phyloP scores from a whole-genome alignment of 35 echinoderm and acorn worm genomes.

The Patiria miniata region DNA sequence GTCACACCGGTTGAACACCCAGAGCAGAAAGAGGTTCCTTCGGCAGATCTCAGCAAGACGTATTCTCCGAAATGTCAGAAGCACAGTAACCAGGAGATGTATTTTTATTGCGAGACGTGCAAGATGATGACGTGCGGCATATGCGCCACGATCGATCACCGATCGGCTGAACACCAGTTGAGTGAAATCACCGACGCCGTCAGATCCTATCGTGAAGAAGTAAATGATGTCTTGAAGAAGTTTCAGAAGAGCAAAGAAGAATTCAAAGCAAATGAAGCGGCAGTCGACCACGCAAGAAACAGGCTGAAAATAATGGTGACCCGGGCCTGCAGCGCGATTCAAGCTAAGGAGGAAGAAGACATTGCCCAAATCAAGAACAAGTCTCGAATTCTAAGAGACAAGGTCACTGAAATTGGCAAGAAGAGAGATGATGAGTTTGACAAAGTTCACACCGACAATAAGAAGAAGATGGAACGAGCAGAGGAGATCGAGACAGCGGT shows the following conservation, averaged over 20 bases:
- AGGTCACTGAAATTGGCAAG: too few species aligned
- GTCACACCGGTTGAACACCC: too few species aligned
- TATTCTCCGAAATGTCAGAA: too few species aligned
- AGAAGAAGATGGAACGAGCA: neutral
- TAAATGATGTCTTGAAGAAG: constrained; percentile 2
- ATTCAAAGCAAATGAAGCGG: neutral
- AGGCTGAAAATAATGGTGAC: too few species aligned
- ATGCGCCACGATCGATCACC: neutral
- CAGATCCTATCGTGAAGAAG: neutral
- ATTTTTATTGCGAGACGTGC: neutral
- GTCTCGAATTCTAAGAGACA: neutral
- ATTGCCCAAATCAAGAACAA: neutral
- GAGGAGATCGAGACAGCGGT: neutral
- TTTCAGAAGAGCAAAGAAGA: too few species aligned
- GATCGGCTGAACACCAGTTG: too few species aligned
- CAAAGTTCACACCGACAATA: neutral
- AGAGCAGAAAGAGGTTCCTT: too few species aligned
- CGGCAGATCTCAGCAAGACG: too few species aligned
- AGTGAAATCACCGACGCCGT: neutral
- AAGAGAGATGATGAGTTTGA: too few species aligned
- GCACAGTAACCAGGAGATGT: too few species aligned
- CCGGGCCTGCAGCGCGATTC: too few species aligned
- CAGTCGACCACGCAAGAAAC: neutral
- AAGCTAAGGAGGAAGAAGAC: neutral
- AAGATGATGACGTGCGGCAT: neutral